Base-by-base conservation (phyloP, 2,888 invertebrate species). In the Fragum sueziense region DNA sequence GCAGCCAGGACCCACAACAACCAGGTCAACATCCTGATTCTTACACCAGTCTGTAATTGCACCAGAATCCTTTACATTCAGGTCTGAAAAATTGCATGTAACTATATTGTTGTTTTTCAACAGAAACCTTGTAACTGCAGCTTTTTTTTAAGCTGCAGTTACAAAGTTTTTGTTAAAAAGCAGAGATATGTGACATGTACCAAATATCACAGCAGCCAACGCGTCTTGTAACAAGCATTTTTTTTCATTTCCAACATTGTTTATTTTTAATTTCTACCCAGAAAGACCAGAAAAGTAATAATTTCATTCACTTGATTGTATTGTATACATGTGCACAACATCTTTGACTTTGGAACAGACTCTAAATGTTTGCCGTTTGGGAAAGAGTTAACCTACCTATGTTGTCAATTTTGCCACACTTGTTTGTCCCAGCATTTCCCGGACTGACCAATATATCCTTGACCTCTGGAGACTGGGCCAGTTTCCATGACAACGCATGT, bases 401-500 rank as follows among this genome's bases (percentile, higher is more conserved):
- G 85, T 92, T 92, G 33, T 79, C 81, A 41, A 90, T 84, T 82
- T 90, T 92, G 11, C 84, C 85, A 47, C 65, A 79, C 33, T 80
- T 78, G 25, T 65, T 20, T 17, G 98, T 97, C 27, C 97, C 98
- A 88, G 95, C 95, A 94, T 98, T 99, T 41, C 98, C 99, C 20
- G 99, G 99, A 33, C 97, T 95, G 57, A 96, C 97, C 93, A 94
- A 97, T 82, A 99, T 95, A 84, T 85, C 74, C n/a, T 78, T 79
- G 25, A 93, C 92, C 33, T 84, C 87, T 0, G 95, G 91, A 61
- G 98, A 98, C 92, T 97, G 96, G 0, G 97, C 94, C 57, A 99
- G 94, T 94, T 98, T 98, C 98, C 98, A 98, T 88, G 97, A 96
- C 89, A 99, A 95, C 3, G 98, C 98, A 94, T 99, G 98, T 94